Evolutionary conservation across 2,113 vertebrate species (phyloP), one percentile per base, ranked within the genome.

Genomic region (Chlamydotis undulata): DNA sequence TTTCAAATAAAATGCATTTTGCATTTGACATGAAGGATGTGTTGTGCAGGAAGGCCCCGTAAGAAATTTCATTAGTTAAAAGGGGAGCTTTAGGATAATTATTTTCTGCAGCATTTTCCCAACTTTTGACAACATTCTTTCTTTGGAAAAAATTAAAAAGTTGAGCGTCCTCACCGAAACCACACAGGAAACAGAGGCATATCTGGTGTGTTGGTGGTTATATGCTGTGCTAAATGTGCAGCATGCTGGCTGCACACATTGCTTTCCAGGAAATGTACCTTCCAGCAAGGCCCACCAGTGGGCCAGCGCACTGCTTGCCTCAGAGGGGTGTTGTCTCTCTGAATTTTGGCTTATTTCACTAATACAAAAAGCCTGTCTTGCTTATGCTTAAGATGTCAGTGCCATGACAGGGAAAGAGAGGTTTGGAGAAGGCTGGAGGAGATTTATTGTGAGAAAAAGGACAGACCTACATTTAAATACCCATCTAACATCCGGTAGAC

Each of bases 301-400:
- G 8, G 26, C 33, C 60, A 33, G 26, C 6, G 8, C 0, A 0
- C 49, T 31, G 25, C 28, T 12, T 3, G 3, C n/a, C 47, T 47
- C 13, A 14, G 4, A 31, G 23, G 7, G 19, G 5, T 4, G 1
- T 9, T 22, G 2, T 43, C 19, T 61, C 39, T 59, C 57, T 18
- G 21, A 5, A 12, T 76, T 68, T 68, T 69, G 71, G 18, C 23
- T 1, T 3, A 2, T 63, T 24, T 78, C 47, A 7, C 10, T 14
- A 35, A 39, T 19, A 29, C 19, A 24, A 14, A 70, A 21, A 5
- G 1, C 43, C 47, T 43, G 25, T 10, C 7, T 50, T 70, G 47
- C 0, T 0, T 31, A 8, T 67, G 15, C 25, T 57, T 35, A 14
- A 59, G 13, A 31, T 45, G 26, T 31, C 25, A 17, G 57, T 39